These are phyloP conservation scores for Iguana delicatissima DNA, from an alignment of 2,797 vertebrate species.

Conservation along the genomic window DNA sequence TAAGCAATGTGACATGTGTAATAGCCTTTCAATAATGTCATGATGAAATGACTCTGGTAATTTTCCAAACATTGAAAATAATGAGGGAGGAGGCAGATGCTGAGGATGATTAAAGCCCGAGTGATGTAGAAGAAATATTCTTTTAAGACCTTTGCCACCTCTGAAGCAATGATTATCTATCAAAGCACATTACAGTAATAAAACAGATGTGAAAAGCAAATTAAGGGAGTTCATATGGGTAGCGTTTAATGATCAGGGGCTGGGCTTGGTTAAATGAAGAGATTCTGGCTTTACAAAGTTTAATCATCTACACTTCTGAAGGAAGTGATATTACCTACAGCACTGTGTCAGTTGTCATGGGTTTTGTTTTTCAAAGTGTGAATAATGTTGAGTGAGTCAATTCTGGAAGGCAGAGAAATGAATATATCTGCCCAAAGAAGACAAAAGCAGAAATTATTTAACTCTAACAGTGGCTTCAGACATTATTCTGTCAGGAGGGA, in stretches of 20 bases:
- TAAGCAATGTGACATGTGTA: conserved; percentile 1
- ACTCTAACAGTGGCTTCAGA: neutral
- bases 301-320: conserved; percentile 3
- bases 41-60: neutral
- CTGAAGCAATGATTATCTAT: conserved; percentile 29
- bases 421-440: neutral
- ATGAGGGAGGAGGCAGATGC: conserved; percentile 19
- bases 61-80: conserved; percentile 9
- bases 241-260: conserved; percentile 23
- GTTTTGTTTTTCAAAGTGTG: neutral
- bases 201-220: conserved; percentile 34
- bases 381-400: neutral
- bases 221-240: conserved; percentile 1
- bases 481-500: neutral
- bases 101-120: conserved; percentile 8
- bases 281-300: neutral
- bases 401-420: neutral
- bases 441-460: neutral
- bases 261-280: conserved; percentile 14
- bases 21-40: conserved; percentile 7
- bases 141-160: conserved; percentile 24
- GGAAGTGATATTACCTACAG: neutral
- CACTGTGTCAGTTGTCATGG: conserved; percentile 11
- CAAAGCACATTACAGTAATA: conserved; percentile 35
- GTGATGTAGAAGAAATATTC: conserved; percentile 20